Evolutionary conservation across 2,797 vertebrate species (phyloP).

Genomic region (Sebastolobus altivelis): DNA sequence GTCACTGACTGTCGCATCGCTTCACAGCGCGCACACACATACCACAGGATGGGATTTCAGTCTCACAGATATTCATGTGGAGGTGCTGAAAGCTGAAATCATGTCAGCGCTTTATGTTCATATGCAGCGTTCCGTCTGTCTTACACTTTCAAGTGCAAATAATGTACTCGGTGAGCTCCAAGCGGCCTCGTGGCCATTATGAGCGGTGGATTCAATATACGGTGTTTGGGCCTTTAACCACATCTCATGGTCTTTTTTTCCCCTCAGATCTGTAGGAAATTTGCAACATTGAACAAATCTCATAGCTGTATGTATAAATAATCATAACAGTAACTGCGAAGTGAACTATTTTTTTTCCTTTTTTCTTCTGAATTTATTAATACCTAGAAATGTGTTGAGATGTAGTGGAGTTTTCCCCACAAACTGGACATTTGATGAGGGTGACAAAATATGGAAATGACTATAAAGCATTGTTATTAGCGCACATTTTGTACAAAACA

Average conservation of each 20-base stretch:
- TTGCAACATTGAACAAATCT: neutral
- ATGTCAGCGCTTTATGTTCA: neutral
- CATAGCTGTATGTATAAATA: no score
- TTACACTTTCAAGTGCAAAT: neutral
- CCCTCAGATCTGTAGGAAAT: neutral
- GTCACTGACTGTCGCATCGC: constrained; percentile 34
- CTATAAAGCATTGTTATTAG: no score
- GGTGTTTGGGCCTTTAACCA: neutral
- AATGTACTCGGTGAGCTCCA: neutral
- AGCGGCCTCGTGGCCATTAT: neutral
- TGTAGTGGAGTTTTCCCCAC: no score
- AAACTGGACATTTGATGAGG: no score
- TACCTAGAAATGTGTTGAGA: no score
- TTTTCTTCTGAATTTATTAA: no score
- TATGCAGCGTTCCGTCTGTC: neutral
- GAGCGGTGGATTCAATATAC: neutral
- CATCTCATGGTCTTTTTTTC: neutral
- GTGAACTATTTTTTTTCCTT: no score
- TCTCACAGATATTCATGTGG: constrained; percentile 24
- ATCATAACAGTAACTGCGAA: no score
- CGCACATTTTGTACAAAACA: no score
- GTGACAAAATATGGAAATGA: no score
- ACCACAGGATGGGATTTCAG: constrained; percentile 16
- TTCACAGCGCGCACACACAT: constrained; percentile 20
- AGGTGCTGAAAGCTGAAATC: constrained; percentile 17